Evolutionary conservation across 2,888 invertebrate genomes (phyloP), one percentile per base, ranked within the genome.

Genomic region (Drosophila barbarae): DNA sequence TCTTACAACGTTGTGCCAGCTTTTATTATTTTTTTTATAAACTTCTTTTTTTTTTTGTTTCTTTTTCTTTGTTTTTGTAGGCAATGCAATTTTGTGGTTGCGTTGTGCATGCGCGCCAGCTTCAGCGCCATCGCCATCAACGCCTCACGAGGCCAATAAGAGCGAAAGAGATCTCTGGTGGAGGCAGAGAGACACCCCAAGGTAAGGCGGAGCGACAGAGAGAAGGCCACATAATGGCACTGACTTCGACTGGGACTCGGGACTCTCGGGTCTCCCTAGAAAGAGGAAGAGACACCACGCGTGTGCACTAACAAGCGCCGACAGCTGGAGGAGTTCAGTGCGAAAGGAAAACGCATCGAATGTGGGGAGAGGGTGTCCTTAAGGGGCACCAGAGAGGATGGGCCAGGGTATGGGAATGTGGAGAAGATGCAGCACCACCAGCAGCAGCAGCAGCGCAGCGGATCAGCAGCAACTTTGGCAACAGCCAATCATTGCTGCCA

Each of bases 121-220:
- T 79, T 78, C 84, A 81, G 81, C 84, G 84, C 84, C 81, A 82
- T 84, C 81, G 84, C 83, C 84, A 84, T 79, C 81, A 82, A 82
- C 84, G 81, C 81, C 84, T 79, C 54, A 38, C 47, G 35, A 41
- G 35, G 18, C 30, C 21, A 51, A 21, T 32, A 32, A 34, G 47
- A 49, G 69, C 21, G 36, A 55, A 42, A 35, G 39, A 15, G 41
- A 47, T 26, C 5, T 30, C 30, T n/a, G 41, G 39, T 1, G 44
- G 5, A 46, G 28, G 6, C 15, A 15, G 10, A 8, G 28, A 30
- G 28, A 30, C 30, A 18, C 46, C 5, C 18, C 13, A 2, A 18
- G 46, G 30, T 15, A 7, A 8, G 8, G 46, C 13, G n/a, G 38
- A 13, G 41, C 23, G 49, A 54, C 23, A 23, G 1, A 3, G 28